phyloP scores from a whole-genome alignment of 2,113 vertebrate species.

The Nyctereutes procyonoides region DNA sequence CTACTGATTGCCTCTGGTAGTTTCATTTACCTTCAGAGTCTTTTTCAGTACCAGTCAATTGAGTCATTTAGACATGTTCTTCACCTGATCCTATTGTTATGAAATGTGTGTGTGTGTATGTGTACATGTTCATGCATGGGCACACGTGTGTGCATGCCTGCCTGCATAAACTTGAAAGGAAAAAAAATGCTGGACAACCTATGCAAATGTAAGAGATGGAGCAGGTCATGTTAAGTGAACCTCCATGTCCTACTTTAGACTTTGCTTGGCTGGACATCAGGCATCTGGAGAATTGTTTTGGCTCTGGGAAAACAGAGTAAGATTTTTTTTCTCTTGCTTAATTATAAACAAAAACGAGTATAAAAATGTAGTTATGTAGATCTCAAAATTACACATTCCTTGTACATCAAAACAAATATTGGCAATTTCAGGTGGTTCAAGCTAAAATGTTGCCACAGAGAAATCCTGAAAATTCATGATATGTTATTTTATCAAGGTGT shows the following conservation, averaged over 20 bases:
- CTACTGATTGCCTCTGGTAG: not conserved
- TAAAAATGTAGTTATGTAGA: not conserved
- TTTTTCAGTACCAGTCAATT: not conserved
- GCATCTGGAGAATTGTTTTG: not conserved
- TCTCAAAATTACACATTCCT: not conserved
- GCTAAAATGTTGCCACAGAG: constrained; percentile 15
- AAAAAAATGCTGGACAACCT: not conserved
- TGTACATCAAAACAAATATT: not conserved
- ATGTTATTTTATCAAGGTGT: not conserved
- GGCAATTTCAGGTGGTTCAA: not conserved
- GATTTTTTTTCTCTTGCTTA: not conserved
- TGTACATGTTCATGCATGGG: too few species aligned
- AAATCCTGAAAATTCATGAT: constrained; percentile 38
- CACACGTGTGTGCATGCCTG: rapidly evolving
- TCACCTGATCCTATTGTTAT: not conserved
- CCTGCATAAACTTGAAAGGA: not conserved
- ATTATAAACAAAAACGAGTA: not conserved
- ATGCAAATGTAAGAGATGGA: not conserved
- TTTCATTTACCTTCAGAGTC: not conserved
- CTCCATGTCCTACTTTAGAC: not conserved
- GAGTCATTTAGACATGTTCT: not conserved
- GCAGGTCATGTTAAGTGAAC: not conserved
- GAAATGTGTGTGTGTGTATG: not conserved
- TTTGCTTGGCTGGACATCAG: not conserved
- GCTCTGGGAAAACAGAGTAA: not conserved